A percentile compares a stretch with the other conserved stretches of the same genome.
Evolutionary conservation across 2,888 invertebrate genomes (phyloP).

Genomic region (Dermolepida albohirtum): DNA sequence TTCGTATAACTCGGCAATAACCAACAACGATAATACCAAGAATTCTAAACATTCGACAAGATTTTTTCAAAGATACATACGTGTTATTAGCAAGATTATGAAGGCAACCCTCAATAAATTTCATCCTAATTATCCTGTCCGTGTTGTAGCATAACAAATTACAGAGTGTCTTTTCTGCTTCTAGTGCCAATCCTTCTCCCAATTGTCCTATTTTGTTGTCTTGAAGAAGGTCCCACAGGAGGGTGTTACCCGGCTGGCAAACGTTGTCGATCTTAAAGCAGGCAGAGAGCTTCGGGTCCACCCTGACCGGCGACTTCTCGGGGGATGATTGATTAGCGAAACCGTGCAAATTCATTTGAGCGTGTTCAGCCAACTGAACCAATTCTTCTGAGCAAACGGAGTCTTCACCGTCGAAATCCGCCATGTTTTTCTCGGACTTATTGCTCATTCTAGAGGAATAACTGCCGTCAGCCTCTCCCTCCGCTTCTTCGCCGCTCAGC

Average conservation of each 20-base stretch:
- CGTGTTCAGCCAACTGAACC: slow-evolving; percentile 80
- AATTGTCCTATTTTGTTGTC: slow-evolving; percentile 90
- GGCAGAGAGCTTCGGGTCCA: slow-evolving; percentile 63
- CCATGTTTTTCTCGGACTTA: slow-evolving; percentile 94
- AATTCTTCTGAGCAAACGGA: slow-evolving; percentile 87
- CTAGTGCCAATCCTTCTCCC: slow-evolving; percentile 91
- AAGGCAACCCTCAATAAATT: slow-evolving; percentile 94
- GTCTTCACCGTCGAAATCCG: slow-evolving; percentile 92
- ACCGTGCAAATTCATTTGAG: slow-evolving; percentile 62
- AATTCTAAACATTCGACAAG: too few relatives aligned
- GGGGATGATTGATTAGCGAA: slow-evolving; percentile 60
- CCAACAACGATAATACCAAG: too few relatives aligned
- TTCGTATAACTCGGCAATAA: too few relatives aligned
- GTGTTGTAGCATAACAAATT: slow-evolving; percentile 91
- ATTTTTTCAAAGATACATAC: slow-evolving; percentile 60
- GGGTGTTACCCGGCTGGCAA: slow-evolving; percentile 90
- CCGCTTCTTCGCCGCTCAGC: slow-evolving; percentile 72
- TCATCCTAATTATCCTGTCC: slow-evolving; percentile 89
- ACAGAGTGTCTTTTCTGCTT: slow-evolving; percentile 93
- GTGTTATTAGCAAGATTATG: slow-evolving; percentile 89
- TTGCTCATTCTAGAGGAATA: slow-evolving; percentile 93
- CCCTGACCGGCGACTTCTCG: slow-evolving; percentile 61
- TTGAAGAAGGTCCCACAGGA: slow-evolving; percentile 94
- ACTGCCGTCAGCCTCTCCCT: slow-evolving; percentile 76
- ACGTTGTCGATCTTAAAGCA: slow-evolving; percentile 72